Base-by-base conservation (phyloP, 2,888 invertebrate species). In the Perizoma flavofasciatum region DNA sequence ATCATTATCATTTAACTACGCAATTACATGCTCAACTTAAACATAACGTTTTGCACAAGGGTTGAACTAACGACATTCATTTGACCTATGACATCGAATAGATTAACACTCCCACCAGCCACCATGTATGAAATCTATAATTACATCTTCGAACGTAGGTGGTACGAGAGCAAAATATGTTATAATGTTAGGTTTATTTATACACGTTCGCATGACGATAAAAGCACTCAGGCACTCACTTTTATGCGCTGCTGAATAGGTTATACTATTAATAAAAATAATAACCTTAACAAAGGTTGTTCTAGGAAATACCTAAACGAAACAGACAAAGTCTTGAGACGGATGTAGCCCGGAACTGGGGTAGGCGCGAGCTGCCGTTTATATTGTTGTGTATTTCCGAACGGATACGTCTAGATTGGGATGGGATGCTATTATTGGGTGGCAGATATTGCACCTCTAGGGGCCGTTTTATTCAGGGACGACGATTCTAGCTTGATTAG, bases 291-390 rank as follows among this genome's bases (percentile, higher is more conserved):
- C 50, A 45, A 54, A 43, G 55, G 34, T 35, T 50, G 44, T 55
- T 52, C 34, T 43, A 39, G 37, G 35, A 7, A 34, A 33, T 46
- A 59, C 60, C 58, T 60, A 63, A 68, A 50, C 54, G 49, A 50
- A 46, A 53, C 60, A 62, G 55, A 67, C 57, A 66, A 66, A 61
- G 56, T 48, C 41, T 54, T 44, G 55, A 58, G 66, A 64, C 65
- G 65, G 60, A 63, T 55, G 60, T 54, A 49, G 53, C 32, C 61
- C 65, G 68, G 65, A 66, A 66, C 51, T 50, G 39, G 55, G 54
- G 52, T 64, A 55, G 57, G 57, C 59, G 52, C 44, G 51, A 63
- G 48, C 46, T 52, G 52, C 52, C 63, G 65, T 63, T 66, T 66
- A 61, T 65, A 61, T 61, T 61, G 53, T 60, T 52, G 58, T 50